Base-by-base conservation (phyloP, 92 coral and sea anemone genomes). In the Paramuricea clavata region DNA sequence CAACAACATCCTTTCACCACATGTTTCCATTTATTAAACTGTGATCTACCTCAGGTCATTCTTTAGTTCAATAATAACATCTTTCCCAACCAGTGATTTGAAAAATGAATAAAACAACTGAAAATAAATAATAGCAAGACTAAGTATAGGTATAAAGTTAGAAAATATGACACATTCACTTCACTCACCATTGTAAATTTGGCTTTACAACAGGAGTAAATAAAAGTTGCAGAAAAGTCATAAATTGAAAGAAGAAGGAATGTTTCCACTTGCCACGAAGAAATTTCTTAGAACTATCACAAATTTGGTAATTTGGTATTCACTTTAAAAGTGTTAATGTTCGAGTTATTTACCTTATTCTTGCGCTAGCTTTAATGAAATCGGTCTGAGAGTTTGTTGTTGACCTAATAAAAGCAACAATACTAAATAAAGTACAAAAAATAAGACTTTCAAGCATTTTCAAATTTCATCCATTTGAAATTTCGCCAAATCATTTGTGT, bases 1-100 rank as follows among this genome's bases (percentile, higher is more conserved):
- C 9, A 57, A 57, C 10, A 57, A 7, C 30, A 57, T 60, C 42
- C 42, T 36, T 36, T 36, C 8, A 52, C n/a, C 61, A 52, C 61
- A 21, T 52, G 61, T 17, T 26, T 60, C 30, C 11, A 22, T 22
- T 60, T 54, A 57, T 17, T 12, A 27, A 1, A 22, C 15, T 6
- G 13, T 22, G 36, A 2, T 56, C 3, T 49, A 95, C 98, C 98
- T 95, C 69, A 95, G 85, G 68, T 95, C 98, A 80, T 95, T 95
- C 80, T 95, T 95, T 41, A 95, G 88, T 87, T 95, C 98, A 10
- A 95, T 98, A 57, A 95, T 95, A 42, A 95, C 98, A 81, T 95
- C 98, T 92, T 95, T 95, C 43, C 98, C 98, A 76, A 95, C 98
- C 90, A 95, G 75, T 15, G 98, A 95, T 94, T 95, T 95, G 91